Base-by-base conservation (phyloP, 1,140 invertebrate genomes). In the Streblospio benedicti region DNA sequence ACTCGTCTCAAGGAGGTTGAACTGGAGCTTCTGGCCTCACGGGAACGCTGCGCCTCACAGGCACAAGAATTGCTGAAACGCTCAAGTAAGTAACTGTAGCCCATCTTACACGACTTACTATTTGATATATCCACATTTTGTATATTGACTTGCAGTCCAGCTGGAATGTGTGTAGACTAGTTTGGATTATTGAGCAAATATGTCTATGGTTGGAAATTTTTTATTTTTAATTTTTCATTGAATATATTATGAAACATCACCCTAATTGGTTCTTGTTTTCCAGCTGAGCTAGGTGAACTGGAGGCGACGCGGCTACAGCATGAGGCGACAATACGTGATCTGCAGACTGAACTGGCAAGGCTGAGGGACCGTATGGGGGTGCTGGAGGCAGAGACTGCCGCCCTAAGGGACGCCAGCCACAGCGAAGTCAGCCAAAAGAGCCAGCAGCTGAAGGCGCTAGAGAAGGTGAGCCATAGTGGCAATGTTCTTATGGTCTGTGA, bases 291-390 rank as follows among this genome's bases (percentile, higher is more conserved):
- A 43, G 71, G 68, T 27, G 66, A 75, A 43, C 60, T 75, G 25
- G 70, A 74, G 60, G 71, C 69, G 2, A 67, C 66, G 35, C 68
- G 66, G 27, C n/a, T 70, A 28, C 72, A 76, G 63, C 66, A 75
- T 50, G 64, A 67, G 18, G 65, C 64, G 4, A 62, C 57, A 25
- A 73, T 76, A 45, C 49, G 64, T 38, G 66, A 71, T 6, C 45
- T 74, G 31, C 31, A 61, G 20, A 27, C 43, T 16, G 66, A 75
- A 50, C 41, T 75, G 9, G 60, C 57, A 2, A 66, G 67, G 47
- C 52, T 76, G 27, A 65, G 65, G 32, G 64, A 67, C 16, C 64
- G 63, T 51, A 32, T 75, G 2, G 49, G 52, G 25, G 62, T 62
- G 59, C 59, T 75, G 6, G 69, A 74, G 41, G 62, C 65, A 16